Evolutionary conservation across 1,140 invertebrate species (phyloP), one percentile per base, ranked within the genome.

Genomic region (Philotrypesis tridentata): DNA sequence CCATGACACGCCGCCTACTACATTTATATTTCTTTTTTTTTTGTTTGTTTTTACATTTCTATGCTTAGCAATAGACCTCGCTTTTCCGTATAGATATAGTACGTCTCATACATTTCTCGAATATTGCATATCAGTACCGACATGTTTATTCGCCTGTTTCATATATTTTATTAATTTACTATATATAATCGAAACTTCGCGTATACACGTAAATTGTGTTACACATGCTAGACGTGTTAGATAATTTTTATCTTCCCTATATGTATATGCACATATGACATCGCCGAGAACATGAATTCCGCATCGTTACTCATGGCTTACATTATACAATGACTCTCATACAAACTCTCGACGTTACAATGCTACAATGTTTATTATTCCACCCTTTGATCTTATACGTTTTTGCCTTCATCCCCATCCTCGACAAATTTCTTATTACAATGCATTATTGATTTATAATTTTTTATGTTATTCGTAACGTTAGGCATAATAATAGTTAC

Each of bases 401-500:
- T 37, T 31, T 65, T 68, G 7, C 63, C 29, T 27, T 48, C n/a
- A 78, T 27, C 43, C 27, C 73, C 17, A 60, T 48, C 71, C 31
- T 84, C 82, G 80, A 73, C 77, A 81, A 84, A 81, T 79, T 85
- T 86, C 33, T 80, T 79, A 81, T 83, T 71, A 55, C 14, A 70
- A 87, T 80, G 84, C 83, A 87, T 87, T 87, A 82, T 88, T 87
- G 80, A 17, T 87, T 85, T 86, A 86, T 87, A 84, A 79, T 87
- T 85, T 82, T 85, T 67, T 85, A 85, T 86, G 83, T 86, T 85
- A 79, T 85, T 87, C 83, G 87, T 89, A 88, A 87, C 83, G 86
- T 90, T 89, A 90, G 87, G 88, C 87, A 85, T 89, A 88, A 87
- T 88, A 87, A 85, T 85, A 86, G 87, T 89, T 89, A 89, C 88